Evolutionary conservation across 2,113 vertebrate species (phyloP), one percentile per base, ranked within the genome.

Genomic region (Mustela lutreola): DNA sequence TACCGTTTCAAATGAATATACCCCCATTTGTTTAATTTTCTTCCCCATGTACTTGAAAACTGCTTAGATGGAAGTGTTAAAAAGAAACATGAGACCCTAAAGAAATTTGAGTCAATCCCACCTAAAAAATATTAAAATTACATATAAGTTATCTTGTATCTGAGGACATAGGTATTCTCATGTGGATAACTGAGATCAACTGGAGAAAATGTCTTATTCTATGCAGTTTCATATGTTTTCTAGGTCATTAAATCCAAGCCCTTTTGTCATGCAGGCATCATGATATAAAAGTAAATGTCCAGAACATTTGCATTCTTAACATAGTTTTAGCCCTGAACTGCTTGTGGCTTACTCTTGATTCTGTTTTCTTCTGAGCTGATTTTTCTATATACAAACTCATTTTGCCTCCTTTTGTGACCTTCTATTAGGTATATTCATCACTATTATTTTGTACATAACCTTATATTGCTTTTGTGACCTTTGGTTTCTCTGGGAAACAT

Each of bases 21-120:
- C 39, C 73, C 8, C 10, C 22, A 92, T 78, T 95, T 89, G 11
- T 76, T 96, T 80, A 70, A 56, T 91, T 80, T 67, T 81, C n/a
- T 67, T 94, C 78, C 65, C 31, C n/a, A 76, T 75, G 75, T 94
- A 76, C 10, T 70, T 79, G 22, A 80, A 89, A 78, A 75, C 48
- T 94, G 26, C 21, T 92, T 86, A 89, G 48, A 85, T 56, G 18
- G 71, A 14, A 82, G n/a, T 53, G 9, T 28, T 92, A 75, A 75
- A 79, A 80, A 76, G n/a, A 56, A 78, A 62, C 48, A 33, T 62
- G 33, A 79, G 16, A 53, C 36, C 19, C 22, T 75, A 85, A 48
- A 39, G 9, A 91, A 65, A 96, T 80, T 9, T 75, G 21, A 91
- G 45, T 80, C 28, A 8, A 50, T 80, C 31, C 12, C 15, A 33